Evolutionary conservation across 2,888 invertebrate species (phyloP).

Genomic region (Chromoteleia sp.): DNA sequence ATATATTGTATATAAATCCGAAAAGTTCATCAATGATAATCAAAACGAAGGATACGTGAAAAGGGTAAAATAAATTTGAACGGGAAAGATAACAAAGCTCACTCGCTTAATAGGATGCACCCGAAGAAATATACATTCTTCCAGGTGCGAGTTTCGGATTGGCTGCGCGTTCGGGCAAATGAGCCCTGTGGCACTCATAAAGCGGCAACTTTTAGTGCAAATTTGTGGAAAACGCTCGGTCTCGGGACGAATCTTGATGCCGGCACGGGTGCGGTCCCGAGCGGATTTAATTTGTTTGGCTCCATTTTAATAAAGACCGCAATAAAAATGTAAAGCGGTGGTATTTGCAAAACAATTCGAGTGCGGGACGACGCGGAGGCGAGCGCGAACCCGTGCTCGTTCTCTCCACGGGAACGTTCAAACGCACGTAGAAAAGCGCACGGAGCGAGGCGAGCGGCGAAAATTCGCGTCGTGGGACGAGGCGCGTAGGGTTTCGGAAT

Average conservation of each 20-base stretch:
- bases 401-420: background rate
- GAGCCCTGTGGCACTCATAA: conserved; percentile 13
- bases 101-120: too few species aligned
- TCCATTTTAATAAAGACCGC: conserved; percentile 33
- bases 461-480: conserved; percentile 32
- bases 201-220: conserved; percentile 30
- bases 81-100: too few species aligned
- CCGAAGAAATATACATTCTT: conserved; percentile 4
- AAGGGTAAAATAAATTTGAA: too few species aligned
- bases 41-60: too few species aligned
- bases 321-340: conserved; percentile 56
- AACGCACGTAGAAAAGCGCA: conserved; percentile 8
- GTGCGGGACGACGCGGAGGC: conserved; percentile 11
- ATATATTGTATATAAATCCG: too few species aligned
- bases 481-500: conserved; percentile 22
- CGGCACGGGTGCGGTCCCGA: background rate
- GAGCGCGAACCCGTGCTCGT: background rate
- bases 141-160: background rate
- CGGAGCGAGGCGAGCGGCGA: conserved; percentile 15
- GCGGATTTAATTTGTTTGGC: conserved; percentile 43
- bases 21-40: too few species aligned
- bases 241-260: conserved; percentile 4
- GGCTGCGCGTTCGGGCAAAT: conserved; percentile 4
- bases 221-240: conserved; percentile 31
- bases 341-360: conserved; percentile 50